These are phyloP conservation scores for Porites rus DNA, from an alignment of 92 coral and sea anemone species.

Conservation along the genomic window DNA sequence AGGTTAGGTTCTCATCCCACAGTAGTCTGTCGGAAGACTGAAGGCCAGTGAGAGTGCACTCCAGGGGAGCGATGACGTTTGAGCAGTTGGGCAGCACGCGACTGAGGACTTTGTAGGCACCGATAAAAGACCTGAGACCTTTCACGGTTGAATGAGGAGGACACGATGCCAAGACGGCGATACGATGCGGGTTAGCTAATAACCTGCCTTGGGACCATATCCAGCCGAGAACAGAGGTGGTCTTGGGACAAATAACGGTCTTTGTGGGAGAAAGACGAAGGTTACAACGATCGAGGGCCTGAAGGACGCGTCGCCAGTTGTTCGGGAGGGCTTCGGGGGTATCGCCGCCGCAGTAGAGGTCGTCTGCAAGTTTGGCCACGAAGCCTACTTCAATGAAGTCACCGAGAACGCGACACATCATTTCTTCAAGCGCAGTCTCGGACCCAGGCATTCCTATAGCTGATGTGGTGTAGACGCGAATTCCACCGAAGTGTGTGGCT, in stretches of 20 bases:
- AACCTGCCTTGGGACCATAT: constrained; percentile 60
- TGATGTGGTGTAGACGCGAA: constrained; percentile 54
- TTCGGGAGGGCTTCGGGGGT: constrained; percentile 44
- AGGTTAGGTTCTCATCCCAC: constrained; percentile 42
- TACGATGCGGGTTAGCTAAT: constrained; percentile 66
- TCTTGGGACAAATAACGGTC: constrained; percentile 60
- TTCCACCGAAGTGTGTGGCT: constrained; percentile 63
- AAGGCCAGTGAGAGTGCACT: constrained; percentile 46
- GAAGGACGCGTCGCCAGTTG: constrained; percentile 60
- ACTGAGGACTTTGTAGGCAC: constrained; percentile 55
- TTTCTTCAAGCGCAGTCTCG: constrained; percentile 57
- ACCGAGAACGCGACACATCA: constrained; percentile 62
- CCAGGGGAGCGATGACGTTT: constrained; percentile 33
- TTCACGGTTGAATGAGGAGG: constrained; percentile 48
- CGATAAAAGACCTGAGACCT: constrained; percentile 57
- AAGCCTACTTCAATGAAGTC: neutral
- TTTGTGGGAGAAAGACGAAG: constrained; percentile 62
- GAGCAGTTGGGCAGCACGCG: constrained; percentile 56
- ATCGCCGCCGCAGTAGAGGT: constrained; percentile 32
- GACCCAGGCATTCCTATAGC: constrained; percentile 71
- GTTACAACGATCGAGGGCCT: constrained; percentile 53
- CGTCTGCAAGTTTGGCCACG: constrained; percentile 71
- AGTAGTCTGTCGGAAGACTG: constrained; percentile 46
- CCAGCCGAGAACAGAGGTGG: constrained; percentile 72
- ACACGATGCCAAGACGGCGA: constrained; percentile 56